These are phyloP conservation scores for Caenorhabditis uteleia DNA, from an alignment of 2,888 invertebrate species.

Conservation along the genomic window DNA sequence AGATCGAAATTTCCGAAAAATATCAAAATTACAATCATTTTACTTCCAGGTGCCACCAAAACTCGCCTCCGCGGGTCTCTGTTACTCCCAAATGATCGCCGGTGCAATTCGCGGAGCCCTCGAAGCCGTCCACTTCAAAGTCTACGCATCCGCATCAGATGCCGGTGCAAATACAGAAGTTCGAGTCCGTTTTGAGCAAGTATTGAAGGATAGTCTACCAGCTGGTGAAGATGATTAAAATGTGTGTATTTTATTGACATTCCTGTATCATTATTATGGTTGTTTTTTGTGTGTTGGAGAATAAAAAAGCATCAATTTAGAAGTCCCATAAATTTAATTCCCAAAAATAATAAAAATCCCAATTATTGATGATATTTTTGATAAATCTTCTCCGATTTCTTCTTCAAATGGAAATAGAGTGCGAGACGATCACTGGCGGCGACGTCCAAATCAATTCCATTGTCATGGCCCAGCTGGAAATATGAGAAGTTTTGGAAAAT, in stretches of 20 bases:
- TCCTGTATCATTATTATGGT: no score
- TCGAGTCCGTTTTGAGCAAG: slow-evolving; percentile 88
- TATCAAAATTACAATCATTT: not conserved
- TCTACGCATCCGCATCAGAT: slow-evolving; percentile 64
- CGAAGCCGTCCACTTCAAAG: slow-evolving; percentile 83
- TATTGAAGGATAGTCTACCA: slow-evolving; percentile 95
- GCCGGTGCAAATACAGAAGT: slow-evolving; percentile 79
- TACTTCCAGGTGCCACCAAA: slow-evolving; percentile 63
- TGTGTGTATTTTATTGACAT: no score
- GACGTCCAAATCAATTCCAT: slow-evolving; percentile 17
- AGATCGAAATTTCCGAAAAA: no score
- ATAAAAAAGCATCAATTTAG: no score
- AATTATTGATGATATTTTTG: no score
- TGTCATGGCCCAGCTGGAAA: slow-evolving; percentile 5
- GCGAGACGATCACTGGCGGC: slow-evolving; percentile 22
- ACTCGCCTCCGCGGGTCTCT: slow-evolving; percentile 72
- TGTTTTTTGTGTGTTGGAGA: no score
- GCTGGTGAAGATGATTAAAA: slow-evolving; percentile 84
- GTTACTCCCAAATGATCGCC: slow-evolving; percentile 77
- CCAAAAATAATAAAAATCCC: no score
- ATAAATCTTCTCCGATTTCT: slow-evolving; percentile 13
- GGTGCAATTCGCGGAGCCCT: slow-evolving; percentile 87
- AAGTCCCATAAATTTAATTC: no score
- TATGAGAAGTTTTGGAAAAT: no score
- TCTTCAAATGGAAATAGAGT: slow-evolving; percentile 24